Evolutionary conservation across 2,113 vertebrate species (phyloP).

Genomic region (Oryzias celebensis): DNA sequence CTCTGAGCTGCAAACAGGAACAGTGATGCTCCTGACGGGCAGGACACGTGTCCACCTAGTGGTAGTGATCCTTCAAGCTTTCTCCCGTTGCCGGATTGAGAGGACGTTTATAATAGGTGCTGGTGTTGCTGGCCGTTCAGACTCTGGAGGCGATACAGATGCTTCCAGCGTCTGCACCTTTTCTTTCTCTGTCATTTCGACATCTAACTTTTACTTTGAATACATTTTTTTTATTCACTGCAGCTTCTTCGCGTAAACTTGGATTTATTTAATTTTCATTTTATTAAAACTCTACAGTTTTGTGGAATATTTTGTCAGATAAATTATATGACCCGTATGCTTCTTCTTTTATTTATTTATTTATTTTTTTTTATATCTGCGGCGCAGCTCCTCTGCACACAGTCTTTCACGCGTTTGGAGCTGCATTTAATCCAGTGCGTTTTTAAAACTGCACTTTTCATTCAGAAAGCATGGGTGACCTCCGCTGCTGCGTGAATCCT

Average conservation of each 20-base stretch:
- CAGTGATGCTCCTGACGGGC: not conserved
- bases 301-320: too few relatives aligned
- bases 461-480: conserved; percentile 9
- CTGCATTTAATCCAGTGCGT: not conserved
- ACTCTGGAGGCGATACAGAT: conserved; percentile 27
- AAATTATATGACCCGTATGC: not conserved
- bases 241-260: not conserved
- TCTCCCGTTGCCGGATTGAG: conserved; percentile 5
- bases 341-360: not conserved
- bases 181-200: conserved; percentile 1
- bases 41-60: conserved; percentile 48
- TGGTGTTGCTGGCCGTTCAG: conserved; percentile 40
- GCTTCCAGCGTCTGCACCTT: conserved; percentile 11
- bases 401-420: conserved; percentile 1
- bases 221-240: not conserved
- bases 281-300: too few relatives aligned
- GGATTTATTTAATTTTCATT: too few relatives aligned
- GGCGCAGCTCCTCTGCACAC: not conserved
- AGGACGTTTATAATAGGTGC: conserved; percentile 36
- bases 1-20: conserved; percentile 2
- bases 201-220: conserved; percentile 16
- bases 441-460: not conserved
- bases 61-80: conserved; percentile 20
- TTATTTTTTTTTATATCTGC: not conserved
- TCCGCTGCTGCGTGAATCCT: not conserved